Conservation (phyloP, 1,140 invertebrate genomes). For the Rhynchophorus ferrugineus region DNA sequence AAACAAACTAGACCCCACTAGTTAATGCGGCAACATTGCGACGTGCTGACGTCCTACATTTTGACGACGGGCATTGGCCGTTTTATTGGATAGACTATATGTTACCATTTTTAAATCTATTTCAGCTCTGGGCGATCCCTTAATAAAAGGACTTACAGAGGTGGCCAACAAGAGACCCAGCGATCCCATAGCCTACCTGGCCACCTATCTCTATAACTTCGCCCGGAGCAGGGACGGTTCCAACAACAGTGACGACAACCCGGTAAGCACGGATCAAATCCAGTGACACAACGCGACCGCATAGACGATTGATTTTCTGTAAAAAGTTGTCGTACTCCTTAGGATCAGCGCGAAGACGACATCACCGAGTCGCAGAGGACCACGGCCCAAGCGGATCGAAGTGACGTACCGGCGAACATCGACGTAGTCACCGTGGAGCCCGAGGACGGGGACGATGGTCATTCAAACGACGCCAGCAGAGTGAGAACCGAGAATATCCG, state of each 20-base stretch:
- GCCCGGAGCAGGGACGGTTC: conserved; percentile 43
- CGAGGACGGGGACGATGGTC: conserved; percentile 40
- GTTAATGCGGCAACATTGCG: too few relatives aligned
- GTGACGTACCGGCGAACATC: conserved; percentile 36
- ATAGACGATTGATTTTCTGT: too few relatives aligned
- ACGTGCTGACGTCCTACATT: too few relatives aligned
- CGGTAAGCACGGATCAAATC: conserved; percentile 24
- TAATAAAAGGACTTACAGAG: conserved; percentile 79
- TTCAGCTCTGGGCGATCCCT: conserved; percentile 74
- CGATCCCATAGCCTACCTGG: conserved; percentile 75
- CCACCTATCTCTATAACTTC: conserved; percentile 72
- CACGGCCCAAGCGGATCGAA: conserved; percentile 40
- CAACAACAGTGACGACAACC: conserved; percentile 29
- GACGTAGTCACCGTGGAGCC: conserved; percentile 39
- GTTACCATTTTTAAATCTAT: too few relatives aligned
- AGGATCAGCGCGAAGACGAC: conserved; percentile 12
- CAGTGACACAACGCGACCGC: too few relatives aligned
- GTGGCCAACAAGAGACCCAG: conserved; percentile 71
- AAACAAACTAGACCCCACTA: too few relatives aligned
- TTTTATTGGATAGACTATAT: too few relatives aligned
- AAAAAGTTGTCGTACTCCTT: not conserved
- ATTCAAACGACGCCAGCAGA: conserved; percentile 53
- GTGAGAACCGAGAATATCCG: conserved; percentile 38
- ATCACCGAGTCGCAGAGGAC: conserved; percentile 12
- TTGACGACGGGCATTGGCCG: too few relatives aligned